Base-by-base conservation (phyloP, 2,113 vertebrate species). In the Pica pica region DNA sequence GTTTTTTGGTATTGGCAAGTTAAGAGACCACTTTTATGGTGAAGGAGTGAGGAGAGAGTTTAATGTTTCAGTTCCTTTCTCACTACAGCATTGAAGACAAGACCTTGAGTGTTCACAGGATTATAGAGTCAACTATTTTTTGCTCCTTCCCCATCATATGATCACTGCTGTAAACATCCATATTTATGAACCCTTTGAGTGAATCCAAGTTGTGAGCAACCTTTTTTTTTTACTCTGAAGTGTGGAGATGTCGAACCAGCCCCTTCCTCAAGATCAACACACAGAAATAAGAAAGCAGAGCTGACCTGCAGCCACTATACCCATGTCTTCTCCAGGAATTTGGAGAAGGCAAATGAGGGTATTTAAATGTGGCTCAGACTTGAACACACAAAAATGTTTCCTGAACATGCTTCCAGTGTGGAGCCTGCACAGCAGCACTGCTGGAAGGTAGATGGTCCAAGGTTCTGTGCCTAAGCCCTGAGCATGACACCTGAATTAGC, bases 51-150 rank as follows among this genome's bases (percentile, higher is more conserved):
- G 28, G 47, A 70, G 44, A 75, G 18, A 24, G 8, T 56, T 81
- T 35, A 31, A 27, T 1, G 6, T 23, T 86, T 42, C 39, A 11
- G 31, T 57, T 80, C 47, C 56, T 44, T 33, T 27, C 35, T 69
- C 64, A 7, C 31, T 16, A 1, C 0, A 0, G 18, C 23, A 18
- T 3, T 15, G 44, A 64, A 52, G 10, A 24, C 20, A 42, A 20
- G 53, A 35, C 10, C 63, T 53, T 28, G 20, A 61, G 26, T 41
- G 19, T 65, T 75, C 15, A 22, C 15, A 23, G 11, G 1, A 24
- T 76, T 31, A 22, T 2, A 22, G n/a, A 63, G 21, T n/a, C 39
- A 57, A 78, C 47, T 8, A 28, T 30, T 41, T 56, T 83, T 44
- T 55, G 5, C 37, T 77, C 64, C 28, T 79, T 53, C 37, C 30